Evolutionary conservation across 2,888 invertebrate species (phyloP).

Genomic region (Acleris holmiana): DNA sequence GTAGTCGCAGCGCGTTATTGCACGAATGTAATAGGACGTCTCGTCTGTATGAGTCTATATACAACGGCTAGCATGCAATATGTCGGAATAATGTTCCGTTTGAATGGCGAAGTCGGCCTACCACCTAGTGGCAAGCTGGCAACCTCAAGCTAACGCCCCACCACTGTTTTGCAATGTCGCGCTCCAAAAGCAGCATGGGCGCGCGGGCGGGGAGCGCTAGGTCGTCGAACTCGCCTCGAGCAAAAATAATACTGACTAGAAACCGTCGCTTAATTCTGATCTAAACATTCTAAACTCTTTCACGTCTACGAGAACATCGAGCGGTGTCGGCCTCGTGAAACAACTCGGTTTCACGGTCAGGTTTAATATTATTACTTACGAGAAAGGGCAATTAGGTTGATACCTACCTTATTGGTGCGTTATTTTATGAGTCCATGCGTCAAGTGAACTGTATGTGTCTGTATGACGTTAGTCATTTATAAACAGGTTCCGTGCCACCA

Average conservation of each 20-base stretch:
- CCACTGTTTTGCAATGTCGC: constrained; percentile 69
- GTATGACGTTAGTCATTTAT: too few relatives aligned
- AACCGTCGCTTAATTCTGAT: constrained; percentile 45
- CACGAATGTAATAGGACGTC: not conserved
- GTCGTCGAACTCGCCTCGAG: constrained; percentile 67
- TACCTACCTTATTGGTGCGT: too few relatives aligned
- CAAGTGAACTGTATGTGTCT: too few relatives aligned
- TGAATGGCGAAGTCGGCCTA: constrained; percentile 33
- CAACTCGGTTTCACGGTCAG: constrained; percentile 32
- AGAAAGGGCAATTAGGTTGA: not conserved
- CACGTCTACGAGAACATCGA: constrained; percentile 23
- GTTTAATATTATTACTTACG: constrained; percentile 19
- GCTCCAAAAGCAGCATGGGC: constrained; percentile 69
- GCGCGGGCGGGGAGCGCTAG: constrained; percentile 64
- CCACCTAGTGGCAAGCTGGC: constrained; percentile 34
- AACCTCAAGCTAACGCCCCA: constrained; percentile 45
- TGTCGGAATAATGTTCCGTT: constrained; percentile 25
- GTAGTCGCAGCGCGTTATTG: constrained; percentile 1
- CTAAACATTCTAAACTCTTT: constrained; percentile 37
- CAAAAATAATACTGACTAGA: constrained; percentile 59
- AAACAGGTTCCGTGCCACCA: too few relatives aligned
- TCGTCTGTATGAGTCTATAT: not conserved
- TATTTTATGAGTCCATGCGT: too few relatives aligned
- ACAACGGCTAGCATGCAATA: not conserved
- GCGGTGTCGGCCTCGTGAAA: constrained; percentile 26